A percentile compares a stretch with the other conserved stretches of the same genome.
Conservation (phyloP, 2,888 invertebrate species). For the Parascotia fuliginaria region DNA sequence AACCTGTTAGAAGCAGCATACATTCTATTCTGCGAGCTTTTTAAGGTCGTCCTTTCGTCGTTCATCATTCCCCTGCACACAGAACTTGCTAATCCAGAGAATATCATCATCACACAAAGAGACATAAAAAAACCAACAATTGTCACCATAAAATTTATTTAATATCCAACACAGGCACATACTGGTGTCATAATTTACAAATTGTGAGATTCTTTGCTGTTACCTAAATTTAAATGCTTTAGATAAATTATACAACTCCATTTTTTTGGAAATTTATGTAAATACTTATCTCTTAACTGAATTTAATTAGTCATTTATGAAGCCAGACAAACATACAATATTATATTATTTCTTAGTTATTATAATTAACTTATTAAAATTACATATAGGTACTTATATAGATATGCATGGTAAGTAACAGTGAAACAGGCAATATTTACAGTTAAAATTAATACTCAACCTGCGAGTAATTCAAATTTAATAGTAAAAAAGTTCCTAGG, state of each 20-base stretch:
- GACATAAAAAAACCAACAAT: constrained; percentile 13
- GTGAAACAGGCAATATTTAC: constrained; percentile 40
- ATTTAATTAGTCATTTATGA: constrained; percentile 8
- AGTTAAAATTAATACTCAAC: constrained; percentile 32
- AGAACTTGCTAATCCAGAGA: no score
- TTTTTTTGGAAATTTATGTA: background rate
- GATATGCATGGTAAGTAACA: constrained; percentile 18
- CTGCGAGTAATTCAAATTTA: constrained; percentile 17
- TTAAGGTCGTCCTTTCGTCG: no score
- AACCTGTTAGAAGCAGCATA: no score
- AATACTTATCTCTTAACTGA: background rate
- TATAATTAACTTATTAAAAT: constrained; percentile 31
- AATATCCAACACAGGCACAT: constrained; percentile 23
- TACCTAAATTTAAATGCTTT: constrained; percentile 13
- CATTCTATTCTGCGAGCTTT: no score
- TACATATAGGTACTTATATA: constrained; percentile 7
- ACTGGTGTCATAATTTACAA: constrained; percentile 14
- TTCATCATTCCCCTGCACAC: no score
- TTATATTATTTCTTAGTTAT: constrained; percentile 5
- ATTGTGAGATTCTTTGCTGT: constrained; percentile 14
- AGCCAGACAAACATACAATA: constrained; percentile 7
- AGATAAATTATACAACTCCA: background rate
- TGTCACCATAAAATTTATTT: constrained; percentile 32
- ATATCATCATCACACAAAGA: no score
- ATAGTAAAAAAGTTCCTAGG: background rate